A percentile compares a stretch with the other conserved stretches of the same genome.
Conservation (phyloP, 2,797 vertebrate species). For the Staurois parvus region DNA sequence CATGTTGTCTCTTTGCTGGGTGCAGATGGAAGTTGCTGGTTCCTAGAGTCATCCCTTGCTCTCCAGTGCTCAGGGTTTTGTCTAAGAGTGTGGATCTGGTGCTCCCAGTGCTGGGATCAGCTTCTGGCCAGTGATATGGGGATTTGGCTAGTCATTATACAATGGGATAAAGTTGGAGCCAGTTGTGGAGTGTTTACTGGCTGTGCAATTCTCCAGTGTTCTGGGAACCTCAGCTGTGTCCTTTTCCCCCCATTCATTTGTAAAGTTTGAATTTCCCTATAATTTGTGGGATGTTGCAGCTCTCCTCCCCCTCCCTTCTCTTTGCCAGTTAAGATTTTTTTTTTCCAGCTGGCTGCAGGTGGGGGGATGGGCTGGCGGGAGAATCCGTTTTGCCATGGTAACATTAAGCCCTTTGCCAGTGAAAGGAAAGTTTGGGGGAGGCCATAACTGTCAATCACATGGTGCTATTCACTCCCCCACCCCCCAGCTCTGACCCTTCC, state of each 20-base stretch:
- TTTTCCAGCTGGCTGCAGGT: conserved; percentile 67
- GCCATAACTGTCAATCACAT: conserved; percentile 67
- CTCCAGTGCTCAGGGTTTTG: too few relatives aligned
- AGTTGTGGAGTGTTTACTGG: neutral
- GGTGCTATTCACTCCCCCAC: conserved; percentile 53
- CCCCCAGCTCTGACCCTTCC: conserved; percentile 21
- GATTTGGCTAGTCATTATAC: too few relatives aligned
- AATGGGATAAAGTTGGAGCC: too few relatives aligned
- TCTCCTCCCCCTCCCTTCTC: conserved; percentile 67
- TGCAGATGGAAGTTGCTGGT: too few relatives aligned
- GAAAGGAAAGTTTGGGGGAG: conserved; percentile 72
- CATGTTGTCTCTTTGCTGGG: too few relatives aligned
- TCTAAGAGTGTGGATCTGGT: too few relatives aligned
- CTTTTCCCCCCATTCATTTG: conserved; percentile 27
- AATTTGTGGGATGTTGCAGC: conserved; percentile 53
- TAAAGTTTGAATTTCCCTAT: conserved; percentile 58
- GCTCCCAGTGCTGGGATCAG: too few relatives aligned
- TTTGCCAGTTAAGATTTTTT: conserved; percentile 63
- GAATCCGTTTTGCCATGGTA: conserved; percentile 73
- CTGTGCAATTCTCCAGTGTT: conserved; percentile 31
- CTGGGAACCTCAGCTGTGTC: conserved; percentile 46
- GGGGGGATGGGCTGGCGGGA: conserved; percentile 55
- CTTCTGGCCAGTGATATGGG: too few relatives aligned
- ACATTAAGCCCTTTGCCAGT: conserved; percentile 68
- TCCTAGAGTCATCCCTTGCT: too few relatives aligned